Evolutionary conservation across 2,113 vertebrate species (phyloP).

Genomic region (Peromyscus maniculatus): DNA sequence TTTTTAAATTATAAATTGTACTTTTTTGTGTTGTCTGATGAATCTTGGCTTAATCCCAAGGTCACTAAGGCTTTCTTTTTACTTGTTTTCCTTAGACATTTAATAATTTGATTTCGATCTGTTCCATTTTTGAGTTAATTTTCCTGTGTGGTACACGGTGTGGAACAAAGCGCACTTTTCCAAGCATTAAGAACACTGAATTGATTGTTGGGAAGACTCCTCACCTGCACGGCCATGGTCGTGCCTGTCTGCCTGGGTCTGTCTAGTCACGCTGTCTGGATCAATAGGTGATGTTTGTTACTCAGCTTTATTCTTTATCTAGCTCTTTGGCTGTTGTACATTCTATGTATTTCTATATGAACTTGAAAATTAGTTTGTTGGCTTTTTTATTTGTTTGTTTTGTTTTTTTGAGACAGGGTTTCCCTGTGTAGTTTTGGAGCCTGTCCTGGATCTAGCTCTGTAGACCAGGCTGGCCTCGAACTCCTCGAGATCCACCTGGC

Average conservation of each 20-base stretch:
- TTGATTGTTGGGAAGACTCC: background rate
- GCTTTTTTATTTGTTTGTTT: too few species aligned
- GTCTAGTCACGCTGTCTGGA: background rate
- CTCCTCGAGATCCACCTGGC: too few species aligned
- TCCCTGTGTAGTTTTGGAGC: too few species aligned
- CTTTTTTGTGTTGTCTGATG: background rate
- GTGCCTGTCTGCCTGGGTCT: background rate
- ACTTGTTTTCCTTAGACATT: background rate
- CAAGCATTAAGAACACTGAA: background rate
- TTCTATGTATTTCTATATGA: background rate
- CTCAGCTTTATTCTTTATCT: background rate
- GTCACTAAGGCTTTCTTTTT: background rate
- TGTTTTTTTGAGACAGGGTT: too few species aligned
- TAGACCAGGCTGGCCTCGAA: too few species aligned
- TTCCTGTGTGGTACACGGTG: background rate
- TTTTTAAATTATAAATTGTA: background rate
- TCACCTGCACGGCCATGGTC: background rate
- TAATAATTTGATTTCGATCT: background rate
- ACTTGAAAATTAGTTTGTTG: slow-evolving; percentile 22
- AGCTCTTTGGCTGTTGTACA: background rate
- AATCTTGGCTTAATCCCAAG: background rate
- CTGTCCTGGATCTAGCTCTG: too few species aligned
- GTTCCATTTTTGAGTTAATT: background rate
- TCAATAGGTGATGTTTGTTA: background rate
- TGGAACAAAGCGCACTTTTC: background rate